Conservation (phyloP, 2,797 vertebrate species). For the Tokudaia tokunoshimensis region DNA sequence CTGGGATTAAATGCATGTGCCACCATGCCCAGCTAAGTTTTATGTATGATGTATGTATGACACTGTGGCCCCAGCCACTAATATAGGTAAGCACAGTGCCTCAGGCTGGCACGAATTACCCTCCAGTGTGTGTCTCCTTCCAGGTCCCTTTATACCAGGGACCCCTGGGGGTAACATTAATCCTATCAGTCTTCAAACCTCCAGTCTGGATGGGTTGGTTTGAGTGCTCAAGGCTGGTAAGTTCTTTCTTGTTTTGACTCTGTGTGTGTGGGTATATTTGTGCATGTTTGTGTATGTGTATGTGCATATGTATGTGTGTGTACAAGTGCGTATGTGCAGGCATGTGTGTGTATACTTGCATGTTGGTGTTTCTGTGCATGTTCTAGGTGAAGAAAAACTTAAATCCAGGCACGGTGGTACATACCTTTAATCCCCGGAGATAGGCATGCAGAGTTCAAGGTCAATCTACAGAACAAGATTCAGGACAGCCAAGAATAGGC, state of each 20-base stretch:
- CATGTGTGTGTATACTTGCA: too few relatives aligned
- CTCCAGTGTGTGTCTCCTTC: accelerated
- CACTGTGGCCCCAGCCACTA: accelerated
- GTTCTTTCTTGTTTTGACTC: too few relatives aligned
- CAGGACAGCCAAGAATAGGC: too few relatives aligned
- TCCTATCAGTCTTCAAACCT: too few relatives aligned
- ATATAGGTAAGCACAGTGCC: neutral
- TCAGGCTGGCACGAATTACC: neutral
- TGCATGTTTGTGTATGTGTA: neutral
- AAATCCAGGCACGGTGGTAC: too few relatives aligned
- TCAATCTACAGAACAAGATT: too few relatives aligned
- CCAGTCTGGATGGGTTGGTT: accelerated
- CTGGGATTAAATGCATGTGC: neutral
- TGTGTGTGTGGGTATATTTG: neutral
- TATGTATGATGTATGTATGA: neutral
- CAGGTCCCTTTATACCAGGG: accelerated
- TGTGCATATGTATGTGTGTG: neutral
- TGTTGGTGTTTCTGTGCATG: neutral
- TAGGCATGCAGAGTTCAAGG: too few relatives aligned
- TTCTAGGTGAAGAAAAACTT: too few relatives aligned
- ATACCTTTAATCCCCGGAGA: too few relatives aligned
- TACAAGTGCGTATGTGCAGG: too few relatives aligned
- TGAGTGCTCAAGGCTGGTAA: accelerated
- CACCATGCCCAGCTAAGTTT: neutral
- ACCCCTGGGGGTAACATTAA: neutral